Percentiles rank a stretch among this genome's conserved stretches.
Evolutionary conservation across 2,113 vertebrate species (phyloP).

Genomic region (Heliornis fulica): DNA sequence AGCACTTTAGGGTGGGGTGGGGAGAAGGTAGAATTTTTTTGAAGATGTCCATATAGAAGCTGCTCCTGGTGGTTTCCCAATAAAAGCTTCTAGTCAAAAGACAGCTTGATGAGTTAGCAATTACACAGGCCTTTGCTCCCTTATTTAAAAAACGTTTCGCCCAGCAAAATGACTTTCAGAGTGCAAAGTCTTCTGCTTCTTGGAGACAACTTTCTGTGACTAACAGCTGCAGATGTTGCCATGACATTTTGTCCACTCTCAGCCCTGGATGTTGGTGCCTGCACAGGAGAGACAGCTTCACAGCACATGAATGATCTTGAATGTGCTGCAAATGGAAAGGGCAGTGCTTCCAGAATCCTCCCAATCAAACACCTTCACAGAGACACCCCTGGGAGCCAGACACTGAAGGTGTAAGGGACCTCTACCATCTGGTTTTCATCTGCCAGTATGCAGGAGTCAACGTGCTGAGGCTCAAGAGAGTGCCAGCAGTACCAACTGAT

Average conservation of each 20-base stretch:
- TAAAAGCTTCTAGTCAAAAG: background rate
- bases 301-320: background rate
- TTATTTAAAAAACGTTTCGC: background rate
- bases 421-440: background rate
- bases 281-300: background rate
- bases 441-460: background rate
- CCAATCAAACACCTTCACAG: background rate
- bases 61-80: background rate
- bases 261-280: background rate
- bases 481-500: background rate
- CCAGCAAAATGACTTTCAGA: background rate
- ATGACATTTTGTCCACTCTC: background rate
- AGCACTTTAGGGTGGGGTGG: background rate
- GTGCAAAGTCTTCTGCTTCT: background rate
- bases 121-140: background rate
- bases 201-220: background rate
- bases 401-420: background rate
- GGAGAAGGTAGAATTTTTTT: background rate
- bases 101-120: background rate
- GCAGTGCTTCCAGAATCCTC: background rate
- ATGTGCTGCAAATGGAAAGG: background rate
- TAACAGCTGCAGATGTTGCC: background rate
- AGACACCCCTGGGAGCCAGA: accelerated
- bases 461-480: background rate
- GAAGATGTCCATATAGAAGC: background rate